phyloP scores from a whole-genome alignment of 2,797 vertebrate genomes.

The Sternarchorhynchus goeldii region DNA sequence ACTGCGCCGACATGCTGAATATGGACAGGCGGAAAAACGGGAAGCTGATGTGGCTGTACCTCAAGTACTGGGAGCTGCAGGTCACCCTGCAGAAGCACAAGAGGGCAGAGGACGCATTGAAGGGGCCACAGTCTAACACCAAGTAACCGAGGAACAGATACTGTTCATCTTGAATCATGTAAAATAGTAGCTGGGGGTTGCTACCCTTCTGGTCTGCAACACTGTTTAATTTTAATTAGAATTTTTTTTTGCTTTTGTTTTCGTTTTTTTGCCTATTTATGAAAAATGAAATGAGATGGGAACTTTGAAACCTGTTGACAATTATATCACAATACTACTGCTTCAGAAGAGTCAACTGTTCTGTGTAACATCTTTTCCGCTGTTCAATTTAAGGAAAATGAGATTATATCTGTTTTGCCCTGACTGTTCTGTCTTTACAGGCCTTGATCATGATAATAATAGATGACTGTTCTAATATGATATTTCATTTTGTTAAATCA shows the following conservation, averaged over 20 bases:
- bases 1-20: constrained; percentile 86
- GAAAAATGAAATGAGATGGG: constrained; percentile 13
- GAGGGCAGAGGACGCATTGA: constrained; percentile 79
- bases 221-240: background rate
- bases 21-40: constrained; percentile 87
- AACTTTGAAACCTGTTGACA: constrained; percentile 34
- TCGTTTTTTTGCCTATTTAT: constrained; percentile 15
- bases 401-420: background rate
- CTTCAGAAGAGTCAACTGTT: background rate
- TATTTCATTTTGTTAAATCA: background rate
- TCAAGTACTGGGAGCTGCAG: constrained; percentile 90
- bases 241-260: background rate
- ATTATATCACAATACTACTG: constrained; percentile 9
- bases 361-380: background rate
- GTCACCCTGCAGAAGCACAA: constrained; percentile 84
- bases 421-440: background rate
- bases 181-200: background rate
- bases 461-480: background rate
- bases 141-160: constrained; percentile 57
- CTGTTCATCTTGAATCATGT: background rate
- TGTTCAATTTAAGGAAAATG: background rate
- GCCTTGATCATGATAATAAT: background rate
- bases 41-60: constrained; percentile 95
- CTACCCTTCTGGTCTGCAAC: background rate
- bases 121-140: constrained; percentile 53